Conservation (phyloP, 2,888 invertebrate genomes). For the Cheilosia grossa region DNA sequence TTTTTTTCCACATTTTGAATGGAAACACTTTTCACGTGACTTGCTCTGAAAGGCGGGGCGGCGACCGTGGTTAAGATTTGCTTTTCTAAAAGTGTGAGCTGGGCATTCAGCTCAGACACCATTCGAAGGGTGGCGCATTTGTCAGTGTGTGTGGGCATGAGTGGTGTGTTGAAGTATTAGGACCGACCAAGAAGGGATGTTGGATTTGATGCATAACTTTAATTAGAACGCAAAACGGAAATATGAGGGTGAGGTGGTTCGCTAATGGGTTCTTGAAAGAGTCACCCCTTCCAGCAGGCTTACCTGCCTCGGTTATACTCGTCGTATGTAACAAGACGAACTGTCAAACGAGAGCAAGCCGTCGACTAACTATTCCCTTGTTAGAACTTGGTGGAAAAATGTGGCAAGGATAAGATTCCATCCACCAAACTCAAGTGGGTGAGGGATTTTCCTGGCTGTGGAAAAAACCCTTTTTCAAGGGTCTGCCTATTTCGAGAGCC, state of each 20-base stretch:
- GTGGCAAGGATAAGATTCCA: no score
- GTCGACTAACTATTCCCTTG: no score
- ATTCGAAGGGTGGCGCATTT: constrained; percentile 23
- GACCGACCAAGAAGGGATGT: constrained; percentile 38
- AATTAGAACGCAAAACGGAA: constrained; percentile 65
- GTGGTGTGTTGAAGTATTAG: constrained; percentile 3
- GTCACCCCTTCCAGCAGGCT: background rate
- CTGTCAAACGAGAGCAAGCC: no score
- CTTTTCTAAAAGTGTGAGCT: constrained; percentile 63
- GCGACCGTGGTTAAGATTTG: constrained; percentile 71
- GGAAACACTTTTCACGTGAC: constrained; percentile 68
- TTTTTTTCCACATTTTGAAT: constrained; percentile 33
- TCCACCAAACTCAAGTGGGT: no score
- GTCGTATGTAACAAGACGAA: no score
- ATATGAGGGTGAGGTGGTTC: constrained; percentile 38
- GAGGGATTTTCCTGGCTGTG: no score
- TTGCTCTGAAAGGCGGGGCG: constrained; percentile 53
- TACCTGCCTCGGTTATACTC: no score
- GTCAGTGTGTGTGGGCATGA: constrained; percentile 18
- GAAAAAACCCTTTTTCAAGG: no score
- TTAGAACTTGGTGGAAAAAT: no score
- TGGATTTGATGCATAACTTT: constrained; percentile 68
- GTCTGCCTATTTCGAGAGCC: no score
- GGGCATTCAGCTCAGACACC: constrained; percentile 73
- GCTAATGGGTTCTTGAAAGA: constrained; percentile 64